Percentiles rank a stretch among this genome's conserved stretches.
Evolutionary conservation across 2,888 invertebrate species (phyloP).

Genomic region (Aquatica leii): DNA sequence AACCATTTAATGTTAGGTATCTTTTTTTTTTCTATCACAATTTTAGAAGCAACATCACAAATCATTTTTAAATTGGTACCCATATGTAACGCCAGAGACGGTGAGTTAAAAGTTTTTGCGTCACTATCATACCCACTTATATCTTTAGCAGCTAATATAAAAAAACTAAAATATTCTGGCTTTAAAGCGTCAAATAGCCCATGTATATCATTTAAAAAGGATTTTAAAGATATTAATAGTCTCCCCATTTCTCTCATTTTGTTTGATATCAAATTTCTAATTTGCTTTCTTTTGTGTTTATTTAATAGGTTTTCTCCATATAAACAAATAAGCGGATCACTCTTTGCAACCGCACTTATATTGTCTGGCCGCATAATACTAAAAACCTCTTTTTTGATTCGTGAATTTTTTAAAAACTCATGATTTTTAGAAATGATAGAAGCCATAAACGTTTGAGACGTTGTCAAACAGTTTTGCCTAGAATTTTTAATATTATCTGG

Average conservation of each 20-base stretch:
- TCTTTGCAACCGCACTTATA: conserved; percentile 14
- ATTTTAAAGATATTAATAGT: conserved; percentile 9
- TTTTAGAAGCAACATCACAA: conserved; percentile 26
- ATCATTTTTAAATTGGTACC: too few species aligned
- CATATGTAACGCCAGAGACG: conserved; percentile 26
- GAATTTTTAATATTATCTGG: conserved; percentile 2
- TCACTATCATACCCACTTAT: conserved; percentile 20
- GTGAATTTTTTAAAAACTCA: conserved; percentile 27
- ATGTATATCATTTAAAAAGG: neutral
- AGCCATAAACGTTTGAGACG: conserved; percentile 33
- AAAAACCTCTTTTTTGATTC: conserved; percentile 19
- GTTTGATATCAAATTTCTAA: conserved; percentile 16
- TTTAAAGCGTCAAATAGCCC: conserved; percentile 23
- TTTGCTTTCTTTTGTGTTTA: conserved; percentile 24
- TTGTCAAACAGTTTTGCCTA: conserved; percentile 24
- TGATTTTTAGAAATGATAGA: conserved; percentile 17
- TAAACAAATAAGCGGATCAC: conserved; percentile 21
- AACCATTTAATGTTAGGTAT: conserved; percentile 15
- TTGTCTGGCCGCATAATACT: conserved; percentile 17
- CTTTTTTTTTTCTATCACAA: conserved; percentile 19
- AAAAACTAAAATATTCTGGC: conserved; percentile 19
- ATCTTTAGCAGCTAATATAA: conserved; percentile 23
- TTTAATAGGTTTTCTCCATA: conserved; percentile 18
- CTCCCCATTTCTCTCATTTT: conserved; percentile 24
- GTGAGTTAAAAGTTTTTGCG: conserved; percentile 19